phyloP scores from a whole-genome alignment of 2,797 vertebrate genomes.

The Hapalemur alaotrensis region DNA sequence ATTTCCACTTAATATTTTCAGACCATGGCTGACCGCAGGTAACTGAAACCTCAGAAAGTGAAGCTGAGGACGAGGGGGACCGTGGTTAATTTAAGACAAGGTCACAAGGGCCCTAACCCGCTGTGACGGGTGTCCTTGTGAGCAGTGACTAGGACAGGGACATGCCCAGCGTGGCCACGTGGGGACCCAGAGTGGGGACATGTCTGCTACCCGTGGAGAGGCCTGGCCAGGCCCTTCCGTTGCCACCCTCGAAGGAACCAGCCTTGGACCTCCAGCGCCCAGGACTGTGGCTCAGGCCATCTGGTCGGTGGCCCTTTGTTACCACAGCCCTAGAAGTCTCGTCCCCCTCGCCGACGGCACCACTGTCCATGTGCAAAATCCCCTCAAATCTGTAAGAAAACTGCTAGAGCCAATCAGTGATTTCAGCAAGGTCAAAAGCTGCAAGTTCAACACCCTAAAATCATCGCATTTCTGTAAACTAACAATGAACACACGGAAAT shows the following conservation, averaged over 20 bases:
- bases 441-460: background rate
- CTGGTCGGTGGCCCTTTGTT: no score
- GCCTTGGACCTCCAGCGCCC: background rate
- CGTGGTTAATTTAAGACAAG: background rate
- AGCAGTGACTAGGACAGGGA: background rate
- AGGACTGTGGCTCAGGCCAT: no score
- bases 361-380: background rate
- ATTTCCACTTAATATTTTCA: background rate
- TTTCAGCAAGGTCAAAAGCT: no score
- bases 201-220: background rate
- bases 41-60: background rate
- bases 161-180: rapidly evolving
- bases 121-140: background rate
- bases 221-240: background rate
- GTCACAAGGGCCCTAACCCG: background rate
- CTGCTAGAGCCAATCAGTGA: background rate
- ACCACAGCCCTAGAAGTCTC: no score
- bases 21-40: background rate
- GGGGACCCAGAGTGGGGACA: no score
- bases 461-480: background rate
- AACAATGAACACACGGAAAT: no score
- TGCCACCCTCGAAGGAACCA: background rate
- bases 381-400: background rate
- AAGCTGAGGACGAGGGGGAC: background rate
- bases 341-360: no score